These are phyloP conservation scores for Drosophila fuyamai DNA, from an alignment of 1,140 invertebrate species.

Conservation along the genomic window DNA sequence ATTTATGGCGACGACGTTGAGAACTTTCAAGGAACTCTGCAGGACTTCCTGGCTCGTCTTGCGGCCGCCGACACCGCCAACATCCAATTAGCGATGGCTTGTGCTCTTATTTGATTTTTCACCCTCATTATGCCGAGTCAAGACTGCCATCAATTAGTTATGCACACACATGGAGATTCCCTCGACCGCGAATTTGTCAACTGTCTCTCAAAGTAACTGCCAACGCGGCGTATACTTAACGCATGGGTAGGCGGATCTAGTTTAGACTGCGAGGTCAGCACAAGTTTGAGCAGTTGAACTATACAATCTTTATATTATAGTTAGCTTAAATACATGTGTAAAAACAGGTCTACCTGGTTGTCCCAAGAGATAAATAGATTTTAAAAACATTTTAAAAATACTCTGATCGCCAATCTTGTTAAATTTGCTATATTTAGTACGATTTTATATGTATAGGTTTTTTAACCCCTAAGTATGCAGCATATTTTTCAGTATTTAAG, in stretches of 20 bases:
- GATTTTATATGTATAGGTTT: too few relatives aligned
- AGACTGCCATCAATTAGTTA: constrained; percentile 43
- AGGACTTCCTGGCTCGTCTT: constrained; percentile 34
- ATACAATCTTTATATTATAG: too few relatives aligned
- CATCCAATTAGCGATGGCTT: constrained; percentile 55
- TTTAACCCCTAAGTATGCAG: too few relatives aligned
- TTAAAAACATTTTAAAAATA: too few relatives aligned
- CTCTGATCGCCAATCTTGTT: too few relatives aligned
- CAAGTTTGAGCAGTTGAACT: too few relatives aligned
- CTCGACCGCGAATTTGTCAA: constrained; percentile 27
- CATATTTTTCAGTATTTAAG: too few relatives aligned
- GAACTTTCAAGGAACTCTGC: constrained; percentile 22
- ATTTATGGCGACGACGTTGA: constrained; percentile 45
- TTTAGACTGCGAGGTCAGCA: background rate
- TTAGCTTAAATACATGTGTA: too few relatives aligned
- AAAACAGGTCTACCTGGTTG: too few relatives aligned
- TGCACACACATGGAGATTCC: constrained; percentile 8
- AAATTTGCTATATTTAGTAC: too few relatives aligned
- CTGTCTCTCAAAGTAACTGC: constrained; percentile 22
- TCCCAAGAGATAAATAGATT: too few relatives aligned
- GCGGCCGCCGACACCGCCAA: background rate
- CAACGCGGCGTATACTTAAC: constrained; percentile 56
- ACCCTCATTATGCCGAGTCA: constrained; percentile 62
- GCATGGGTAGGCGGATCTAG: background rate
- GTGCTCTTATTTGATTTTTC: constrained; percentile 47